Percentiles rank a stretch among this genome's conserved stretches.
phyloP scores from a whole-genome alignment of 2,888 invertebrate genomes.

The Eupithecia abbreviata region DNA sequence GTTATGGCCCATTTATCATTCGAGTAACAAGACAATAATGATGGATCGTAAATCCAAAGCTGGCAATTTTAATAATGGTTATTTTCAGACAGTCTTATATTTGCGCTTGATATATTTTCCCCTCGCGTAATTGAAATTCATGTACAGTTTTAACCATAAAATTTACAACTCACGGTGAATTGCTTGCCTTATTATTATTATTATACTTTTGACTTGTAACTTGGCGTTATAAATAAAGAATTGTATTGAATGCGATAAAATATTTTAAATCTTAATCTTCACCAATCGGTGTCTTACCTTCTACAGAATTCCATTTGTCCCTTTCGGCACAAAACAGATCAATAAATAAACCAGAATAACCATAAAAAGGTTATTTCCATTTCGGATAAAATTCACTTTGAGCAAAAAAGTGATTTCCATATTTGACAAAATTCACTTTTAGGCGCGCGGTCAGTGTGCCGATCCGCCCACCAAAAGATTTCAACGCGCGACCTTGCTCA shows the following conservation, averaged over 20 bases:
- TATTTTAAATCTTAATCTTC: neutral
- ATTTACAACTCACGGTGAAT: neutral
- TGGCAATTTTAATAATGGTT: constrained; percentile 19
- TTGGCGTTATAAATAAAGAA: too few species aligned
- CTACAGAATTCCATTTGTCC: neutral
- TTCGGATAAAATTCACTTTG: neutral
- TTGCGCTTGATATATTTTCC: constrained; percentile 6
- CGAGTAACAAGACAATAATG: constrained; percentile 57
- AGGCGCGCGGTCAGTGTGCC: constrained; percentile 28
- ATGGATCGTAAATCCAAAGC: constrained; percentile 44
- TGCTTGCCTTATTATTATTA: too few species aligned
- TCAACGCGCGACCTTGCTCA: constrained; percentile 38
- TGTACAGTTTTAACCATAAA: neutral
- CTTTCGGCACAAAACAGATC: neutral
- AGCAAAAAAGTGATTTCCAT: constrained; percentile 8
- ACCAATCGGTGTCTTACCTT: neutral
- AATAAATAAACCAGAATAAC: constrained; percentile 3
- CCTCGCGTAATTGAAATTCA: neutral
- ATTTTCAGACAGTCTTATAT: constrained; percentile 16
- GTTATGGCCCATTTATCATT: constrained; percentile 59
- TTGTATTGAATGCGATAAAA: neutral
- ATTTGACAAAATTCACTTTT: constrained; percentile 13
- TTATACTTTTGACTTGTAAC: too few species aligned
- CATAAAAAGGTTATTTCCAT: neutral
- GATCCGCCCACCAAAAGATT: constrained; percentile 29